Evolutionary conservation across 2,888 invertebrate species (phyloP), one percentile per base, ranked within the genome.

Genomic region (Ethmia dodecea): DNA sequence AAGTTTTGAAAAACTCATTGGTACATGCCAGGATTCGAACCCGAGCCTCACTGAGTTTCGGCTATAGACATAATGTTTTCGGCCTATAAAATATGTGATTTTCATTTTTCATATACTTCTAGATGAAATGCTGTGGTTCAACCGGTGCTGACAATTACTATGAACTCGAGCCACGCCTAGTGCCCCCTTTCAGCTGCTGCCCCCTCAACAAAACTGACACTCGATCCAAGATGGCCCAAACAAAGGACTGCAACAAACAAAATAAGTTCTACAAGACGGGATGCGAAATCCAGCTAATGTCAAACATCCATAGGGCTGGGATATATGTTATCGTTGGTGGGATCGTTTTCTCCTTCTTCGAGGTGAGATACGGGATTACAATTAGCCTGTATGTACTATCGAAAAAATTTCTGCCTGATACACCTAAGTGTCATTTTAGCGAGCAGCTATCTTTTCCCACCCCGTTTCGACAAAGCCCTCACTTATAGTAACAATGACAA

Each of bases 121-220:
- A 92, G 91, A 60, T 89, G 56, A 78, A 72, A 62, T 92, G 88
- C 70, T 90, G 89, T 55, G 91, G 91, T 8, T 81, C 90, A 26
- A 88, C 88, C 33, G 86, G 88, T 6, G 88, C 89, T 0, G 75
- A 76, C 28, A 89, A 90, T 71, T 91, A 93, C 88, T 88, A 86
- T 13, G 77, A 86, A 0, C 79, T 86, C 0, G 87, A 88, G 28
- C 80, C 92, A 1, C 92, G 92, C 0, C 84, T 89, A 43, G 90
- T 91, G 31, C 93, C 93, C 0, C 86, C 89, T 11, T 90, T 91
- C 43, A 93, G 94, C 71, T 94, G 94, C 73, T 87, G 87, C 66
- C 84, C 86, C 0, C 59, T 72, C 2, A 78, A 77, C 40, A 59
- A 55, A 27, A 61, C 75, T 8, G 77, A 81, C 49, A n/a, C n/a